Base-by-base conservation (phyloP, 2,797 vertebrate species). In the Alca torda region DNA sequence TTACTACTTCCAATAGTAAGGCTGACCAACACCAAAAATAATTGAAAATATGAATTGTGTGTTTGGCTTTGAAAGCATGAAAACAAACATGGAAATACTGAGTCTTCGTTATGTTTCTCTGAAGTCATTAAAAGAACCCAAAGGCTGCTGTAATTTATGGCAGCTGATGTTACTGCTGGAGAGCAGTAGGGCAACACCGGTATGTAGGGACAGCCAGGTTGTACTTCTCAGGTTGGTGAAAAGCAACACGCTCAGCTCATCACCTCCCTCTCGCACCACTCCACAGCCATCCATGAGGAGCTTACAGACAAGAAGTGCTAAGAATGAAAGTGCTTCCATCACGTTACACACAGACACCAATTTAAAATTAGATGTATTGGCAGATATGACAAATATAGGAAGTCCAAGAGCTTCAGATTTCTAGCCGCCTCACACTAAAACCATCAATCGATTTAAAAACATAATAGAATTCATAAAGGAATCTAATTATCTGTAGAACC, bases 391-490 rank as follows among this genome's bases (percentile, higher is more conserved):
- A 93, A 69, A 45, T 7, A 43, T 20, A 81, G 48, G 30, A 83
- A 84, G 26, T 43, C 48, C 37, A 45, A 74, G 35, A 63, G 28
- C 59, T 63, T 81, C 19, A 30, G 70, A 81, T 84, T 90, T 88
- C 89, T 76, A 57, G 23, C 30, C 3, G 8, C n/a, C 59, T 90
- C 54, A 75, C 20, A 6, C 43, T 86, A 59, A 94, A 93, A 37
- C 11, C 76, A 84, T 74, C 48, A 67, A 80, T 50, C 0, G 12
- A 67, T 86, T 70, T n/a, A 20, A 93, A 96, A 93, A 53, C 2
- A 9, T 74, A 93, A 86, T 88, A 67, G 93, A 90, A 94, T 79
- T 88, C 56, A 73, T 78, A 76, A 84, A 89, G 45, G 20, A 90
- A 57, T 67, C 61, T 63, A 68, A 83, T 88, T 92, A 88, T 84